These are phyloP conservation scores for Esox lucius DNA, from an alignment of 2,797 vertebrate genomes.

Conservation along the genomic window DNA sequence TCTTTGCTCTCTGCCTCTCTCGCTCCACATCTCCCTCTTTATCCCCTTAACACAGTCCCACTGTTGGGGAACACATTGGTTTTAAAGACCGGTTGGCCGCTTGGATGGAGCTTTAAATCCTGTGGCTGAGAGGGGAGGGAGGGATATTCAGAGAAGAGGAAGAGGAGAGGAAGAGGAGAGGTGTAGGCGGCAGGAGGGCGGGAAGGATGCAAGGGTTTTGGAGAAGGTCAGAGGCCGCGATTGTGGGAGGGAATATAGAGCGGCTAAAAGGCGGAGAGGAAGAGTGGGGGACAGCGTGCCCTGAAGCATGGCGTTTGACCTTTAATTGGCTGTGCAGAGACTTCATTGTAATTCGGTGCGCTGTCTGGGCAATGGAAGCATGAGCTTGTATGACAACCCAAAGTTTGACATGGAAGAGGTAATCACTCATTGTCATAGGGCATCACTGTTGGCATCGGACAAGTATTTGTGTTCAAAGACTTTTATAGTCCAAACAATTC, in stretches of 20 bases:
- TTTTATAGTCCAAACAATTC: too few species aligned
- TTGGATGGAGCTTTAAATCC: not conserved
- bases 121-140: not conserved
- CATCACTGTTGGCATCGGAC: too few species aligned
- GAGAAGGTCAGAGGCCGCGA: too few species aligned
- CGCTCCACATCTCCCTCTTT: not conserved
- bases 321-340: constrained; percentile 27
- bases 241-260: not conserved
- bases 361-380: not conserved
- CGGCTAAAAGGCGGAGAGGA: not conserved
- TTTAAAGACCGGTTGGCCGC: not conserved
- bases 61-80: not conserved
- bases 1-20: not conserved
- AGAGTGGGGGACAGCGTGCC: not conserved
- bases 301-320: constrained; percentile 38
- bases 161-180: not conserved
- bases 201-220: too few species aligned
- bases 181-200: not conserved
- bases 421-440: too few species aligned
- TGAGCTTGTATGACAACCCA: not conserved
- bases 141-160: too few species aligned
- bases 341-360: constrained; percentile 30
- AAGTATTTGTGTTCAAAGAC: too few species aligned
- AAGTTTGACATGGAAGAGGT: not conserved
- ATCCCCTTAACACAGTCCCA: not conserved